A percentile compares a stretch with the other conserved stretches of the same genome.
Evolutionary conservation across 2,797 vertebrate species (phyloP).

Genomic region (Labroides dimidiatus): DNA sequence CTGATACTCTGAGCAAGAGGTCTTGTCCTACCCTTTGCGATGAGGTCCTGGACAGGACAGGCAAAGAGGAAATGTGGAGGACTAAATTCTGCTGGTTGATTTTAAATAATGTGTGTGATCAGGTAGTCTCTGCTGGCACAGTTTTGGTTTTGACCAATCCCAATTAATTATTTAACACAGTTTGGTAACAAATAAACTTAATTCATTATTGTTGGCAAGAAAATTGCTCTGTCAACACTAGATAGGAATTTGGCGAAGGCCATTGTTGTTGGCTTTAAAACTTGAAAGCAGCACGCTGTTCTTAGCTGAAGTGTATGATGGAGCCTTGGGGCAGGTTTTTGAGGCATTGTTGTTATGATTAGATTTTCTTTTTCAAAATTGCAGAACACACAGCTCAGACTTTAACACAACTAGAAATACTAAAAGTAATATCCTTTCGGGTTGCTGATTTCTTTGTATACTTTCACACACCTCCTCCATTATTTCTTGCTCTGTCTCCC

Average conservation of each 20-base stretch:
- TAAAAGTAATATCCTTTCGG: conserved; percentile 78
- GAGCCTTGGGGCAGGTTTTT: conserved; percentile 63
- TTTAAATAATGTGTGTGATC: too few relatives aligned
- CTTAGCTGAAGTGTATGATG: conserved; percentile 59
- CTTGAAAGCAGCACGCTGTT: conserved; percentile 61
- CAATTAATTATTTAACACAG: too few relatives aligned
- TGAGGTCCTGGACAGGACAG: too few relatives aligned
- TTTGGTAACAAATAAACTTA: conserved; percentile 27
- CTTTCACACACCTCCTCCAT: conserved; percentile 68
- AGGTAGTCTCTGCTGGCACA: too few relatives aligned
- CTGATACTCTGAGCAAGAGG: too few relatives aligned
- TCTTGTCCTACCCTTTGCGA: too few relatives aligned
- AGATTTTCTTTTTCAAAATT: conserved; percentile 80
- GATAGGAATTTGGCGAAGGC: conserved; percentile 62
- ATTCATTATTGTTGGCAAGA: conserved; percentile 59
- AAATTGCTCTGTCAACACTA: conserved; percentile 62
- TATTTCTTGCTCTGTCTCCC: conserved; percentile 72
- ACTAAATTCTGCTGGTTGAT: too few relatives aligned
- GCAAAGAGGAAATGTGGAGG: too few relatives aligned
- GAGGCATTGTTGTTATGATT: conserved; percentile 80
- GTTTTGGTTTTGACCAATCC: too few relatives aligned
- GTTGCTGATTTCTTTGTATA: conserved; percentile 71
- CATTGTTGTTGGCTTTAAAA: conserved; percentile 60
- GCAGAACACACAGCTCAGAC: conserved; percentile 66
- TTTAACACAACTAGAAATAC: conserved; percentile 68